Evolutionary conservation across 2,797 vertebrate genomes (phyloP).

Genomic region (Diplodus puntazzo): DNA sequence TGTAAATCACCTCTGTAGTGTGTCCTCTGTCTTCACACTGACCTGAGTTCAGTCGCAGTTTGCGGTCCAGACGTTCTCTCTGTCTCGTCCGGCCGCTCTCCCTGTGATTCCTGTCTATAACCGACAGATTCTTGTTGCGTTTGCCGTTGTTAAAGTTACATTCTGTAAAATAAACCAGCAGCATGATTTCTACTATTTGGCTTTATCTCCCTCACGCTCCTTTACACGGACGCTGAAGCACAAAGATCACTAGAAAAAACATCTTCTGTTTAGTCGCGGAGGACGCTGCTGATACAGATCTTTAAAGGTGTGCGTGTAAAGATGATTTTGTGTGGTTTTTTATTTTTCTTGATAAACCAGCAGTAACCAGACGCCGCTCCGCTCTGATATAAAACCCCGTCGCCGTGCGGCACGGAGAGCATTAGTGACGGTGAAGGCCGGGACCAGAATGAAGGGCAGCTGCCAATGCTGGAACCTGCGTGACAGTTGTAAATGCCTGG

Average conservation of each 20-base stretch:
- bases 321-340: background rate
- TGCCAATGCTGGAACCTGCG: conserved; percentile 77
- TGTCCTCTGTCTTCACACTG: no score
- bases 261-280: background rate
- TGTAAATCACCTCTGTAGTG: no score
- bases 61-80: no score
- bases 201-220: no score
- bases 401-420: background rate
- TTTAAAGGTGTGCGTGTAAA: background rate
- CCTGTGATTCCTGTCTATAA: no score
- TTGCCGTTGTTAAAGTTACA: no score
- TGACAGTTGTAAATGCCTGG: conserved; percentile 92
- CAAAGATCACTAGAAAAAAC: background rate
- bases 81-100: no score
- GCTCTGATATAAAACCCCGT: background rate
- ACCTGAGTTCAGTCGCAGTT: no score
- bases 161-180: no score
- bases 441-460: conserved; percentile 78
- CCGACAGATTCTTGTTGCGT: no score
- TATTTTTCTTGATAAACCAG: background rate
- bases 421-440: conserved; percentile 32
- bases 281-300: background rate
- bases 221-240: background rate
- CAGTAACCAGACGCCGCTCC: background rate
- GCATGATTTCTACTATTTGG: no score